Evolutionary conservation across 2,113 vertebrate genomes (phyloP), one percentile per base, ranked within the genome.

Genomic region (Siphamia tubifer): DNA sequence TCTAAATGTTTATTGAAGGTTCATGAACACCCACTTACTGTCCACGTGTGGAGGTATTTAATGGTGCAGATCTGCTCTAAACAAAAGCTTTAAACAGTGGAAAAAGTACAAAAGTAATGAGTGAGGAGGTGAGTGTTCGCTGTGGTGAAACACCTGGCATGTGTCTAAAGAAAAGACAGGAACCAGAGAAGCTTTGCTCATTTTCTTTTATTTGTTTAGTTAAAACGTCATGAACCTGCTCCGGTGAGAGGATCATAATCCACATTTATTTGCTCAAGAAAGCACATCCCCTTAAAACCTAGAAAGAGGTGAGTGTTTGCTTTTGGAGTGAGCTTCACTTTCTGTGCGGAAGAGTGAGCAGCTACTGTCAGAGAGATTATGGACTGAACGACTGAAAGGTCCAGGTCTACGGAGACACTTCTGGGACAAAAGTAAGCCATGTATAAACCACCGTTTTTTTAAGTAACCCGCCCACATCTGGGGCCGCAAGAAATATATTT

Each of bases 191-290:
- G 17, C 55, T 15, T 45, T 20, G 24, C 32, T 42, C n/a, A 7
- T 8, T 40, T 64, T 69, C 13, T 54, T 54, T 54, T 68, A 56
- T 83, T 68, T 77, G 73, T 73, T 66, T 51, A 55, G 57, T 27
- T 47, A 53, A 68, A 73, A 32, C 49, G 45, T 68, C 56, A 49
- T 42, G 65, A 61, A 56, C 55, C 44, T 35, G 35, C 34, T 54
- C 62, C 6, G 60, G 23, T 44, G 43, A 63, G 48, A 30, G 45
- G 42, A 76, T 73, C 60, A 66, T n/a, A 52, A 49, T 27, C 39
- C 56, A 24, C 11, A 36, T 69, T 70, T 73, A 57, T 67, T 74
- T 73, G 21, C 20, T 40, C 3, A 42, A 39, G 17, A 51, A 23
- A 42, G 48, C 55, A 20, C 25, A 24, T 68, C 43, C 5, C 49